phyloP scores from a whole-genome alignment of 2,113 vertebrate genomes.

The Podiceps cristatus region DNA sequence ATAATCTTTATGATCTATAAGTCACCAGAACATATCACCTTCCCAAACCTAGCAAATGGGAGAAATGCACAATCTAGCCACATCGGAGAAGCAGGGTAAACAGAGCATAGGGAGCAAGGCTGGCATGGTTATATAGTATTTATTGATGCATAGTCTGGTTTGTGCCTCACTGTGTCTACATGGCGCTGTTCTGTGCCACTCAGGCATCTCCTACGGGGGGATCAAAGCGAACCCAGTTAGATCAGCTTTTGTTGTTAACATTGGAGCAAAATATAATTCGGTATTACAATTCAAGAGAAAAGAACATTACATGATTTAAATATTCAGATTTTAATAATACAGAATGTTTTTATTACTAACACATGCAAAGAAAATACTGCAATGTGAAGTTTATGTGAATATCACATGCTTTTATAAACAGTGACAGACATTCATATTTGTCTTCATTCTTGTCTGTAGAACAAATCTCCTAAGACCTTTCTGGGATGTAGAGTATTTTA shows the following conservation, averaged over 20 bases:
- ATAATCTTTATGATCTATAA: background rate
- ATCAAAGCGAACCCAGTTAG: background rate
- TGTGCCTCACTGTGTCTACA: background rate
- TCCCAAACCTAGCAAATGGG: background rate
- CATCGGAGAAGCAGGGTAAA: background rate
- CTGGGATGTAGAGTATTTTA: background rate
- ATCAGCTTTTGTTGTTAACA: background rate
- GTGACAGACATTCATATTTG: background rate
- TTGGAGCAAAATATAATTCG: background rate
- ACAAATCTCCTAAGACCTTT: constrained; percentile 32
- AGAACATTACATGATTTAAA: background rate
- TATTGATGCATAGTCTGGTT: background rate
- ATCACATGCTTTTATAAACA: constrained; percentile 46
- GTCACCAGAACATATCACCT: background rate
- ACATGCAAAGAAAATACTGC: constrained; percentile 47
- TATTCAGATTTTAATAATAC: background rate
- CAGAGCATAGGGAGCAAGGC: background rate
- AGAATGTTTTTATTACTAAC: constrained; percentile 42
- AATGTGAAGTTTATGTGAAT: background rate
- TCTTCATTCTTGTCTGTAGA: constrained; percentile 26
- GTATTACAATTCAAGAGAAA: background rate
- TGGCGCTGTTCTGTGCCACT: background rate
- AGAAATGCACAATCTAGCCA: background rate
- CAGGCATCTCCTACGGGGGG: background rate
- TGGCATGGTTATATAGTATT: background rate